phyloP scores from a whole-genome alignment of 1,140 invertebrate species.

The Penaeus vannamei region DNA sequence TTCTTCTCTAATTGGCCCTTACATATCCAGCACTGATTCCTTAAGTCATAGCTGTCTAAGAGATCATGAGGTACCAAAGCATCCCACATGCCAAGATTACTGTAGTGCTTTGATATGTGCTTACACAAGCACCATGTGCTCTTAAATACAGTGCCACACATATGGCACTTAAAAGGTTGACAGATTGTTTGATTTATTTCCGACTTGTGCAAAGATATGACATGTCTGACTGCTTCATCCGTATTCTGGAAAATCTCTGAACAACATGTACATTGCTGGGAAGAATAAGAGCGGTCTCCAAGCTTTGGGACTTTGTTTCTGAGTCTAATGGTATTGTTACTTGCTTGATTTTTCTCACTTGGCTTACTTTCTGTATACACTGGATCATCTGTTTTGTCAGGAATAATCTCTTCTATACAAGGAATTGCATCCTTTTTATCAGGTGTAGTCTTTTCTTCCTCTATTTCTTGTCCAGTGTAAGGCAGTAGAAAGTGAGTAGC shows the following conservation, averaged over 20 bases:
- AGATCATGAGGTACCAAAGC: conserved; percentile 46
- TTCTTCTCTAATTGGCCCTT: conserved; percentile 40
- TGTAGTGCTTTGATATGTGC: conserved; percentile 48
- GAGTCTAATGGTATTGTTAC: too few species aligned
- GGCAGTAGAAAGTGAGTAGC: conserved; percentile 50
- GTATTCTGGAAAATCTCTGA: conserved; percentile 9
- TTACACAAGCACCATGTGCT: conserved; percentile 52
- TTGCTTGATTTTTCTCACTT: too few species aligned
- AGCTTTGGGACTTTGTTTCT: not conserved
- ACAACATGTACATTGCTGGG: conserved; percentile 35
- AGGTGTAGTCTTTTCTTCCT: not conserved
- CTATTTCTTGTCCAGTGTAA: not conserved
- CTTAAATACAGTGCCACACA: conserved; percentile 48
- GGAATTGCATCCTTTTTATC: not conserved
- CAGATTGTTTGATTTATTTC: not conserved
- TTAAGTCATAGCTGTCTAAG: conserved; percentile 12
- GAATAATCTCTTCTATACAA: too few species aligned
- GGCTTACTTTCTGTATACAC: too few species aligned
- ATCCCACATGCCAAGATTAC: conserved; percentile 51
- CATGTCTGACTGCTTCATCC: conserved; percentile 30
- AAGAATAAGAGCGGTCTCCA: not conserved
- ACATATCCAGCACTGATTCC: conserved; percentile 59
- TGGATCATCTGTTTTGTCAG: too few species aligned
- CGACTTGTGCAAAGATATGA: conserved; percentile 39
- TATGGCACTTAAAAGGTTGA: not conserved